These are phyloP conservation scores for Eretmochelys imbricata DNA, from an alignment of 2,113 vertebrate species.

Conservation along the genomic window DNA sequence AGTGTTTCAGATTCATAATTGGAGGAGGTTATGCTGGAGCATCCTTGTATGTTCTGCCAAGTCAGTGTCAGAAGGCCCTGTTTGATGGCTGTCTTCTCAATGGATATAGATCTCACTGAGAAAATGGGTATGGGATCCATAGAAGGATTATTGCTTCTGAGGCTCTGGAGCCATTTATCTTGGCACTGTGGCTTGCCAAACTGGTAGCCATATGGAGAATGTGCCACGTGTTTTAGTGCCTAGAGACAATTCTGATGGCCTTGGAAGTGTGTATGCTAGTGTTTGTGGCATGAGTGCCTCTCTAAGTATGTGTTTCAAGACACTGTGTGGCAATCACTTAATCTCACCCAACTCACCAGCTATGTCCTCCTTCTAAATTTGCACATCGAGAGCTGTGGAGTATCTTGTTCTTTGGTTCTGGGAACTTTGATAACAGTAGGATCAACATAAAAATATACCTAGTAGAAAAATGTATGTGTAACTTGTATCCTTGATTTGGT, in stretches of 20 bases:
- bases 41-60: neutral
- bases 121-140: neutral
- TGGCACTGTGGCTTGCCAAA: neutral
- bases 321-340: accelerated
- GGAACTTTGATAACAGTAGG: accelerated
- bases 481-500: neutral
- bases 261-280: neutral
- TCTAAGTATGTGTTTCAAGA: neutral
- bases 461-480: neutral
- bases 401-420: neutral
- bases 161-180: neutral
- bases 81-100: neutral
- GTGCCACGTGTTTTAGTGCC: neutral
- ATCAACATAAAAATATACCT: neutral
- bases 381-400: neutral
- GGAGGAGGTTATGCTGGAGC: neutral
- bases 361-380: neutral
- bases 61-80: neutral
- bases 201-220: neutral
- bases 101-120: neutral
- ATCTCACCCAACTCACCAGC: neutral
- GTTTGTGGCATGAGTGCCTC: accelerated
- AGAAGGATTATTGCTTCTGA: neutral
- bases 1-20: neutral
- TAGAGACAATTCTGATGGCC: neutral